These are phyloP conservation scores for Sphyrna mokarran DNA, from an alignment of 2,113 vertebrate genomes.

Conservation along the genomic window DNA sequence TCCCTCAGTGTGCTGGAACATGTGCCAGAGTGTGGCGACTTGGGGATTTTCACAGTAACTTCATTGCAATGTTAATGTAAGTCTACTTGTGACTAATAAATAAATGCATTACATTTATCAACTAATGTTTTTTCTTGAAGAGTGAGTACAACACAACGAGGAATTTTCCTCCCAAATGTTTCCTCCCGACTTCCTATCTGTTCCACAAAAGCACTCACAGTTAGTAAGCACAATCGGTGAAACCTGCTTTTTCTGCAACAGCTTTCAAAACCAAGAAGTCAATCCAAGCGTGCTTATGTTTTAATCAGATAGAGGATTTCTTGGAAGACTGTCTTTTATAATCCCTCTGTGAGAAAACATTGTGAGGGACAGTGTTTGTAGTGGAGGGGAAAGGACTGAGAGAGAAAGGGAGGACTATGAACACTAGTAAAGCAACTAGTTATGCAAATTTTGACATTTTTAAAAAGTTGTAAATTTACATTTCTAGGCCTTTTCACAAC, in stretches of 20 bases:
- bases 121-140: background rate
- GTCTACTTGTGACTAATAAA: too few species aligned
- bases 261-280: background rate
- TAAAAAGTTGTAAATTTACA: background rate
- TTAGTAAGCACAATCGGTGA: background rate
- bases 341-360: background rate
- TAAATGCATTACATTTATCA: too few species aligned
- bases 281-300: background rate
- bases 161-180: background rate
- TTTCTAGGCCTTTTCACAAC: background rate
- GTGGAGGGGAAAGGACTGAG: background rate
- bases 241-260: background rate
- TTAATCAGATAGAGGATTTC: background rate
- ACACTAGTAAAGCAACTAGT: background rate
- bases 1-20: too few species aligned
- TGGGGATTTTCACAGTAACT: too few species aligned
- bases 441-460: constrained; percentile 11
- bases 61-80: too few species aligned
- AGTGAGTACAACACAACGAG: background rate
- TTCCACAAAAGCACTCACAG: background rate
- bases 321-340: background rate
- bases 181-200: too few species aligned
- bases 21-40: too few species aligned
- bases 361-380: background rate
- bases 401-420: background rate